A percentile compares a stretch with the other conserved stretches of the same genome.
phyloP scores from a whole-genome alignment of 2,113 vertebrate genomes.

The Rhizomys pruinosus region DNA sequence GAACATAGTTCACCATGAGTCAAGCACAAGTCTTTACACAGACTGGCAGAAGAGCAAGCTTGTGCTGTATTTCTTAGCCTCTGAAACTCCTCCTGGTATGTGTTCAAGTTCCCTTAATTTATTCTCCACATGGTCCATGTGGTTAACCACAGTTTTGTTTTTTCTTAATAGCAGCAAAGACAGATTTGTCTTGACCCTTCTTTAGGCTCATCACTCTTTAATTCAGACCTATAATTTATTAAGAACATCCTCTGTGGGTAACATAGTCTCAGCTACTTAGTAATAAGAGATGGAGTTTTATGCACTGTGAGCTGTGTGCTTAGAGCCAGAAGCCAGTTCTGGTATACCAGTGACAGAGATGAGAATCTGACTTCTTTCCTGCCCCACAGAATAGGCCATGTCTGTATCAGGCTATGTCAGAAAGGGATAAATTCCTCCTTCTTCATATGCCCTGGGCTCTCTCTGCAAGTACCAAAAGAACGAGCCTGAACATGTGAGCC shows the following conservation, averaged over 20 bases:
- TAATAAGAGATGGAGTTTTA: conserved; percentile 61
- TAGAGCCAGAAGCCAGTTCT: conserved; percentile 9
- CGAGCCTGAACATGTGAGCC: neutral
- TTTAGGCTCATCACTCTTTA: conserved; percentile 34
- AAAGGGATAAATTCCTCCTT: neutral
- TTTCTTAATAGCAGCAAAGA: conserved; percentile 66
- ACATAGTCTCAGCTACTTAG: conserved; percentile 60
- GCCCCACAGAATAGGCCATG: neutral
- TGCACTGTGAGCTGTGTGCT: neutral
- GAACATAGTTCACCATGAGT: conserved; percentile 62
- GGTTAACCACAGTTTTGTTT: conserved; percentile 65
- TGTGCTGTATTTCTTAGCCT: conserved; percentile 56
- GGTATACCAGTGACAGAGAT: conserved; percentile 8
- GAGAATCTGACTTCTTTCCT: neutral
- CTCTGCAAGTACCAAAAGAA: neutral
- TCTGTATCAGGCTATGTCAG: neutral
- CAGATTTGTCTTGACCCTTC: conserved; percentile 57
- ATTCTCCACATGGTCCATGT: conserved; percentile 62
- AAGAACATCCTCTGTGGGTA: conserved; percentile 55
- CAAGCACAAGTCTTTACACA: conserved; percentile 51
- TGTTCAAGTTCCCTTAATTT: conserved; percentile 71
- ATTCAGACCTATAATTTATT: conserved; percentile 64
- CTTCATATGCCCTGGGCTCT: neutral
- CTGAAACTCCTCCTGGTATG: conserved; percentile 52
- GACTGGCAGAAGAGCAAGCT: conserved; percentile 49